Conservation (phyloP, 2,888 invertebrate genomes). For the Choristoneura rosaceana region DNA sequence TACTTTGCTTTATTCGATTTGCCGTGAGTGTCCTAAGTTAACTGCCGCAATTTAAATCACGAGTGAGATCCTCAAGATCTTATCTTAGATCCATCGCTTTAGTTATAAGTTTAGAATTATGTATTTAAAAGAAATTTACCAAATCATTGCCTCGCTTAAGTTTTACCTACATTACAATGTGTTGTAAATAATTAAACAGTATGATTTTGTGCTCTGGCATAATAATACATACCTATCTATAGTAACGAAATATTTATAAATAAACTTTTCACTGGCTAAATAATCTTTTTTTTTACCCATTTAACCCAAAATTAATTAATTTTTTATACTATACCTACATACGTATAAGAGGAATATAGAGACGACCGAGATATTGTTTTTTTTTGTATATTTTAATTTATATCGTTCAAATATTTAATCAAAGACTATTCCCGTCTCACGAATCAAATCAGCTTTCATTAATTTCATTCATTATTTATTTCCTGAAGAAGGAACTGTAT, state of each 20-base stretch:
- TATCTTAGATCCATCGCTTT: conserved; percentile 49
- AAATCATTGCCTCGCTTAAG: conserved; percentile 84
- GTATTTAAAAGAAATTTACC: conserved; percentile 80
- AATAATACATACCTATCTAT: conserved; percentile 65
- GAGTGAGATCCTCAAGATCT: conserved; percentile 14
- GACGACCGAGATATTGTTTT: too few relatives aligned
- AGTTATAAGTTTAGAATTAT: conserved; percentile 66
- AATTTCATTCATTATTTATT: too few relatives aligned
- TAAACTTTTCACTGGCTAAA: conserved; percentile 77
- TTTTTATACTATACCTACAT: too few relatives aligned
- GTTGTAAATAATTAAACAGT: conserved; percentile 72
- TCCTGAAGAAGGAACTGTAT: too few relatives aligned
- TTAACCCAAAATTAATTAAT: background rate
- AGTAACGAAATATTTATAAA: conserved; percentile 56
- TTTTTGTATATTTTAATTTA: too few relatives aligned
- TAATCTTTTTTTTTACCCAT: conserved; percentile 46
- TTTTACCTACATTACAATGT: conserved; percentile 65
- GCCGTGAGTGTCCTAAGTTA: conserved; percentile 37
- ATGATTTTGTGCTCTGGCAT: conserved; percentile 78
- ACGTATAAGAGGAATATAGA: too few relatives aligned
- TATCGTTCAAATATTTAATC: too few relatives aligned
- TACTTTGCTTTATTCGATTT: conserved; percentile 4
- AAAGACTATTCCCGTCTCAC: too few relatives aligned
- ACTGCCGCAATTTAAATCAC: conserved; percentile 15
- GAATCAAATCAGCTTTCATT: too few relatives aligned